Evolutionary conservation across 2,888 invertebrate genomes (phyloP).

Genomic region (Drosophila prolongata): DNA sequence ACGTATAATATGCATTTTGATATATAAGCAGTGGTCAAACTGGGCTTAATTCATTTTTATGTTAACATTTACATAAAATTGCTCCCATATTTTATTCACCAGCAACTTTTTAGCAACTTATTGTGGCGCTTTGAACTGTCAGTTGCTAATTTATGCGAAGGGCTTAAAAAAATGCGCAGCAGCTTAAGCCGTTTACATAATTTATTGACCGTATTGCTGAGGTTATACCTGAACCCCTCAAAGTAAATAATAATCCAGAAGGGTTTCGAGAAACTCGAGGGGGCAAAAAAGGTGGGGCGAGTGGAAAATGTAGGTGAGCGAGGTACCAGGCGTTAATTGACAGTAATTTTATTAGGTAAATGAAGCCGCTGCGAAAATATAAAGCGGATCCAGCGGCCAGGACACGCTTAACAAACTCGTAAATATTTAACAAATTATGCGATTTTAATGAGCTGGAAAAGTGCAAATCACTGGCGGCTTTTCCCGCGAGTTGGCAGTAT

Average conservation of each 20-base stretch:
- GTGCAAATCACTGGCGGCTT: slow-evolving; percentile 71
- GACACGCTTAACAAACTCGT: slow-evolving; percentile 59
- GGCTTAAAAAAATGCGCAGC: slow-evolving; percentile 49
- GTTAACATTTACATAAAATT: no score
- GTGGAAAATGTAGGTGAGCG: slow-evolving; percentile 4
- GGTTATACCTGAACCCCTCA: slow-evolving; percentile 43
- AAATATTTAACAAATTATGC: slow-evolving; percentile 79
- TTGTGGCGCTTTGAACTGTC: slow-evolving; percentile 43
- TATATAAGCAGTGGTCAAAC: no score
- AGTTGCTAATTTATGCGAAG: slow-evolving; percentile 66
- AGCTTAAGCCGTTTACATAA: slow-evolving; percentile 78
- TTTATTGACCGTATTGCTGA: slow-evolving; percentile 61
- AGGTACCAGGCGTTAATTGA: slow-evolving; percentile 65
- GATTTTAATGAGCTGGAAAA: slow-evolving; percentile 80
- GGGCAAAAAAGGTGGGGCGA: background rate
- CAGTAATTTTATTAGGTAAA: slow-evolving; percentile 79
- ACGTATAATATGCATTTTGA: no score
- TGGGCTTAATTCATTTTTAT: no score
- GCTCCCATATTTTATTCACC: no score
- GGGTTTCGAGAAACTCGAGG: slow-evolving; percentile 11
- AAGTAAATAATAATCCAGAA: slow-evolving; percentile 75
- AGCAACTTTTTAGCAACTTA: slow-evolving; percentile 43
- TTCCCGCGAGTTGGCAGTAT: slow-evolving; percentile 17
- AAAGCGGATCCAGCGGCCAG: slow-evolving; percentile 51
- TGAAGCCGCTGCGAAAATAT: slow-evolving; percentile 45